These are phyloP conservation scores for Sebastes fasciatus DNA, from an alignment of 2,113 vertebrate genomes.

Conservation along the genomic window DNA sequence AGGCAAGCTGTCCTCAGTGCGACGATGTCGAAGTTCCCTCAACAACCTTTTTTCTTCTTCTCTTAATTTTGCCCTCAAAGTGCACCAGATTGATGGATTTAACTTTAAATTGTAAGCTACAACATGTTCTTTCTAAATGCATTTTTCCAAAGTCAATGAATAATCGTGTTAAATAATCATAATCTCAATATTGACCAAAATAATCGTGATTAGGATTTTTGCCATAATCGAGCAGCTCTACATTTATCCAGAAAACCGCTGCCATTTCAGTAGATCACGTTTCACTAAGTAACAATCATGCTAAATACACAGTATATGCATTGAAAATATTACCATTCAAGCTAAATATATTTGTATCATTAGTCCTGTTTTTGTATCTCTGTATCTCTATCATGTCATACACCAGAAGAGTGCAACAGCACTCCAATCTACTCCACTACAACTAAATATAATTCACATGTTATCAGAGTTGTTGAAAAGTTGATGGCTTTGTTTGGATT, in stretches of 20 bases:
- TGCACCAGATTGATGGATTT: too few relatives aligned
- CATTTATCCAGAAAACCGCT: neutral
- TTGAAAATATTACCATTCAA: neutral
- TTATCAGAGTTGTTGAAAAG: conserved; percentile 31
- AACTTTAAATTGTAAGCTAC: too few relatives aligned
- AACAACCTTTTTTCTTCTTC: too few relatives aligned
- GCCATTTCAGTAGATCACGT: neutral
- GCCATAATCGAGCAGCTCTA: too few relatives aligned
- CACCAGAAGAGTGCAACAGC: conserved; percentile 6
- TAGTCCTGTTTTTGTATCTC: neutral
- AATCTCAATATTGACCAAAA: too few relatives aligned
- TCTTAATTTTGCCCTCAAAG: too few relatives aligned
- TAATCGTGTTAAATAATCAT: too few relatives aligned
- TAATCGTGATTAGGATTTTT: too few relatives aligned
- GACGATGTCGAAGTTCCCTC: too few relatives aligned
- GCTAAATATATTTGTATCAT: neutral
- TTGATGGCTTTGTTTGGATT: conserved; percentile 36
- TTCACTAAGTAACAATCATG: neutral
- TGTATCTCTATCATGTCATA: neutral
- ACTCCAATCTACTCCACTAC: conserved; percentile 28
- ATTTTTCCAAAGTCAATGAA: too few relatives aligned
- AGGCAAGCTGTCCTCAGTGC: too few relatives aligned
- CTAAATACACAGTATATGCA: neutral
- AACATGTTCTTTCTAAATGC: too few relatives aligned
- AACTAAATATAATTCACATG: conserved; percentile 28